Evolutionary conservation across 2,888 invertebrate species (phyloP).

Genomic region (Balanococcus diminutus): DNA sequence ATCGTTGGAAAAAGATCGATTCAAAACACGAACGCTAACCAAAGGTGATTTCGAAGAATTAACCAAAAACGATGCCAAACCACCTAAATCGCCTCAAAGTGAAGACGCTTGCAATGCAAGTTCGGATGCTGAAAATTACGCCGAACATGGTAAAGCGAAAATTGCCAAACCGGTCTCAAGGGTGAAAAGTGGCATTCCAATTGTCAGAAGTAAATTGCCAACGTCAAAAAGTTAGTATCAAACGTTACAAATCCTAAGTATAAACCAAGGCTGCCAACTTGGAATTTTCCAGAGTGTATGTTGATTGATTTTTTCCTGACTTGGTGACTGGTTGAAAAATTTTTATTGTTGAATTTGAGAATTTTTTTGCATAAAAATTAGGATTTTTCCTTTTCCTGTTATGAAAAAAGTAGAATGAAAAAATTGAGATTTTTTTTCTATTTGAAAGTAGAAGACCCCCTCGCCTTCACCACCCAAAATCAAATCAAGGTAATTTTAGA

Average conservation of each 20-base stretch:
- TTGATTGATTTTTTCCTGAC: too few relatives aligned
- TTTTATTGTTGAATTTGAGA: too few relatives aligned
- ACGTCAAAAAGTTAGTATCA: conserved; percentile 33
- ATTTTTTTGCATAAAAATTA: too few relatives aligned
- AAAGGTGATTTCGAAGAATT: conserved; percentile 59
- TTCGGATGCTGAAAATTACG: neutral
- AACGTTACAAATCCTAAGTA: neutral
- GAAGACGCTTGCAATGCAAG: neutral
- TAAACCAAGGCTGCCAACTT: too few relatives aligned
- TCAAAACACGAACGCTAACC: conserved; percentile 73
- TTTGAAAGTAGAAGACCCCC: too few relatives aligned
- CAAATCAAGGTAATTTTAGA: too few relatives aligned
- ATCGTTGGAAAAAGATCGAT: conserved; percentile 74
- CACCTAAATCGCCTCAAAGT: neutral
- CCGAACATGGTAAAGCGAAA: conserved; percentile 56
- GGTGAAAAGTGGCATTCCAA: conserved; percentile 58
- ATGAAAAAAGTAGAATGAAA: too few relatives aligned
- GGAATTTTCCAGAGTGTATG: too few relatives aligned
- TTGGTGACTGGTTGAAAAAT: too few relatives aligned
- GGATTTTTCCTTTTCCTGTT: too few relatives aligned
- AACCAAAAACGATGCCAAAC: conserved; percentile 40
- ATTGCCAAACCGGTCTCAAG: conserved; percentile 56
- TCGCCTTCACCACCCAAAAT: too few relatives aligned
- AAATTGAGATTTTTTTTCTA: too few relatives aligned
- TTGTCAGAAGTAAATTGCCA: conserved; percentile 56